Conservation (phyloP, 1,140 invertebrate genomes). For the Asbolus verrucosus region DNA sequence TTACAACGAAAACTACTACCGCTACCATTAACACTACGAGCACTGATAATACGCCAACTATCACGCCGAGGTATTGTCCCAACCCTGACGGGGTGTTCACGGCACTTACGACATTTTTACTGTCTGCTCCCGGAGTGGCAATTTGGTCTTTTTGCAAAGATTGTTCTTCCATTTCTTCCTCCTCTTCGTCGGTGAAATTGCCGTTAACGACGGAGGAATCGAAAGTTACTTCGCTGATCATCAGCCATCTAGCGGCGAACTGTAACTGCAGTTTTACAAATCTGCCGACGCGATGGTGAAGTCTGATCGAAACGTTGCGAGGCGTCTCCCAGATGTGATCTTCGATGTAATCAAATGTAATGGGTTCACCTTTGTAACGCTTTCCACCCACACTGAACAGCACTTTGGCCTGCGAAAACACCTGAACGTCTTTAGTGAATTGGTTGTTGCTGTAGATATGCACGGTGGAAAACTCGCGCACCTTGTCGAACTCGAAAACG, state of each 20-base stretch:
- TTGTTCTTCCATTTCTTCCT: constrained; percentile 53
- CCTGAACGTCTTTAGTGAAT: constrained; percentile 84
- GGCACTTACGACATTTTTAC: constrained; percentile 60
- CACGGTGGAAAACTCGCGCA: constrained; percentile 88
- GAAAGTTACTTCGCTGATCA: constrained; percentile 89
- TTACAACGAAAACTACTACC: constrained; percentile 57
- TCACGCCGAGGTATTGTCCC: constrained; percentile 62
- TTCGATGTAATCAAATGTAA: constrained; percentile 79
- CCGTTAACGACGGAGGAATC: constrained; percentile 70
- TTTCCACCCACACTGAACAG: constrained; percentile 87
- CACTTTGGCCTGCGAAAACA: constrained; percentile 82
- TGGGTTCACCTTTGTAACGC: constrained; percentile 80
- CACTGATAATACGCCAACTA: constrained; percentile 60
- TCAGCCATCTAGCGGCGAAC: constrained; percentile 89
- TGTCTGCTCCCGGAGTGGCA: constrained; percentile 49
- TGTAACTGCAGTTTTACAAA: constrained; percentile 84
- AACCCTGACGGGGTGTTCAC: constrained; percentile 55
- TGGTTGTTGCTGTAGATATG: constrained; percentile 87
- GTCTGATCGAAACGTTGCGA: constrained; percentile 84
- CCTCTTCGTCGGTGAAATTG: constrained; percentile 62
- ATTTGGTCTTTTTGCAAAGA: constrained; percentile 55
- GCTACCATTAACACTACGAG: constrained; percentile 59
- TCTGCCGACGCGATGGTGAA: constrained; percentile 84
- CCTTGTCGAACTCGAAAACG: constrained; percentile 88
- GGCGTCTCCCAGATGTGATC: constrained; percentile 87